A percentile compares a stretch with the other conserved stretches of the same genome.
Evolutionary conservation across 2,888 invertebrate genomes (phyloP).

Genomic region (Trichopria drosophilae): DNA sequence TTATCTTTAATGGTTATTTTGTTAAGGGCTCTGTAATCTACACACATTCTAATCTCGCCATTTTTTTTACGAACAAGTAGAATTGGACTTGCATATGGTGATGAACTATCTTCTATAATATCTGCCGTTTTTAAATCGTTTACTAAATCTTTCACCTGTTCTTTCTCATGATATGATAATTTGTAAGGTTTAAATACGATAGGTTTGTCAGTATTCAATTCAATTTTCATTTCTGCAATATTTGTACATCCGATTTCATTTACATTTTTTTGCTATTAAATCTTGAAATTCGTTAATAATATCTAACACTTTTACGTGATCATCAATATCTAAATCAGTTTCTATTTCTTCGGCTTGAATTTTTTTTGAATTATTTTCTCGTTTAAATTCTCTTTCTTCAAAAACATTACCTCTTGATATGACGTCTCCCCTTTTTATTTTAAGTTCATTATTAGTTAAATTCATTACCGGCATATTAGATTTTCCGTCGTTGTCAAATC

Average conservation of each 20-base stretch:
- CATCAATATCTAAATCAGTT: conserved; percentile 1
- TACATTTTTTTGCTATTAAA: conserved; percentile 5
- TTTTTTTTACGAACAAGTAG: conserved; percentile 36
- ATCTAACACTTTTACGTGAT: background rate
- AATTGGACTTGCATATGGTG: conserved; percentile 34
- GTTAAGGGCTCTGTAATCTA: conserved; percentile 45
- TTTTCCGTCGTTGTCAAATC: background rate
- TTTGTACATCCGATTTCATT: conserved; percentile 30
- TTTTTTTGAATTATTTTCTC: background rate
- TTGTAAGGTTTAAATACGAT: conserved; percentile 41
- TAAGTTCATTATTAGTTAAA: background rate
- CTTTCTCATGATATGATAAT: conserved; percentile 35
- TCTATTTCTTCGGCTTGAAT: too few relatives aligned
- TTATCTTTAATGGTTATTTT: conserved; percentile 41
- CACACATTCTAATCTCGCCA: conserved; percentile 35
- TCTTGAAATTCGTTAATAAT: too few relatives aligned
- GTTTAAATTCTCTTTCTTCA: background rate
- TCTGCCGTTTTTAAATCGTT: conserved; percentile 13
- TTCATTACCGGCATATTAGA: conserved; percentile 14
- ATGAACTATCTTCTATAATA: conserved; percentile 21
- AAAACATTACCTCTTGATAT: conserved; percentile 15
- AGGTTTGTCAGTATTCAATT: conserved; percentile 31
- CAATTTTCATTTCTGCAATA: conserved; percentile 37
- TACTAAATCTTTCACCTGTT: conserved; percentile 27
- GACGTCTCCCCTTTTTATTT: background rate